phyloP scores from a whole-genome alignment of 2,113 vertebrate genomes.

The Ornithorhynchus anatinus region DNA sequence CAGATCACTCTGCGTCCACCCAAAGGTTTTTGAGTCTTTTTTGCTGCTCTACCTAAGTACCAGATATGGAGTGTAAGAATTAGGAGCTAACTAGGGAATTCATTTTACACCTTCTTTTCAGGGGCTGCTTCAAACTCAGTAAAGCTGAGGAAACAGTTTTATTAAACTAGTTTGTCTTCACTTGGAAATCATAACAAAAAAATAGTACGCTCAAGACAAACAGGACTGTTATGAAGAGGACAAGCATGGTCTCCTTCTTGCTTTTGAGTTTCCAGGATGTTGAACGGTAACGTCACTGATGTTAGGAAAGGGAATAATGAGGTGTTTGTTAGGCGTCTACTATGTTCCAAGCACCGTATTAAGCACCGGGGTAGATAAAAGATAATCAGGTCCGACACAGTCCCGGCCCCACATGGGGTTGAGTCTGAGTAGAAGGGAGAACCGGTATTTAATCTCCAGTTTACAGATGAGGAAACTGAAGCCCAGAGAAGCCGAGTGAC shows the following conservation, averaged over 20 bases:
- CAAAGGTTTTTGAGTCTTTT: background rate
- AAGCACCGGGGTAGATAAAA: too few species aligned
- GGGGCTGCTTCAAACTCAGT: background rate
- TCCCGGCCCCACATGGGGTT: too few species aligned
- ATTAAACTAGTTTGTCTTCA: background rate
- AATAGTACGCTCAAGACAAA: background rate
- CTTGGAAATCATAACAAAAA: background rate
- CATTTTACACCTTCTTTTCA: conserved; percentile 1
- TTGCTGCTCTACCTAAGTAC: background rate
- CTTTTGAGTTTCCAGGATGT: conserved; percentile 32
- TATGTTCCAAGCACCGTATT: too few species aligned
- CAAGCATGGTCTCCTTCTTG: background rate
- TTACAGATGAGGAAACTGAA: too few species aligned
- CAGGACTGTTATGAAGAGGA: rapidly evolving
- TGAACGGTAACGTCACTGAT: background rate
- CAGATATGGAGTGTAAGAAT: background rate
- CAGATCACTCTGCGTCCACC: background rate
- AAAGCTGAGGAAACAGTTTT: conserved; percentile 9
- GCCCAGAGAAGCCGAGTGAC: too few species aligned
- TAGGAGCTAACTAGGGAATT: background rate
- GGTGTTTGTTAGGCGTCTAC: too few species aligned
- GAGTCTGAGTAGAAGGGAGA: too few species aligned
- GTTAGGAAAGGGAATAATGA: too few species aligned
- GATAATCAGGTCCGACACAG: too few species aligned
- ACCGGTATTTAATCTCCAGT: too few species aligned